Conservation (phyloP, 2,113 vertebrate species). For the Cyphomyrus plagiostoma region DNA sequence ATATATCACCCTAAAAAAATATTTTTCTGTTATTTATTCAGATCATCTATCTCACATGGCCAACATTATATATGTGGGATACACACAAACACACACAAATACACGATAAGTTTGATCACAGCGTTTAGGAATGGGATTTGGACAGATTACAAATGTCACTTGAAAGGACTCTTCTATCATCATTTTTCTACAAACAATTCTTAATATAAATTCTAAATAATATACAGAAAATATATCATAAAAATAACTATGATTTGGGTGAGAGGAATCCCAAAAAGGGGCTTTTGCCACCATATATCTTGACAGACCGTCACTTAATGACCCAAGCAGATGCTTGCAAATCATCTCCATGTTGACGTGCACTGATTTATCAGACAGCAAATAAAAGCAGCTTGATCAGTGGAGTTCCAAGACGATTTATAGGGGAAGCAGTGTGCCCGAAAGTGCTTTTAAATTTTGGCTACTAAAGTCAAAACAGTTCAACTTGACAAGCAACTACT, state of each 20-base stretch:
- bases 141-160: neutral
- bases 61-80: neutral
- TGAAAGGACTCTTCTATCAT: neutral
- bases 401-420: neutral
- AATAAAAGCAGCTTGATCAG: neutral
- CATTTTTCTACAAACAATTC: neutral
- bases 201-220: neutral
- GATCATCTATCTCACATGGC: neutral
- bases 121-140: neutral
- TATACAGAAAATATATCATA: neutral
- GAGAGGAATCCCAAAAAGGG: neutral
- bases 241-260: neutral
- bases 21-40: neutral
- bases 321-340: neutral
- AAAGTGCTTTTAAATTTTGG: neutral
- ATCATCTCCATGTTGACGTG: neutral
- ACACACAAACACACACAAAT: neutral
- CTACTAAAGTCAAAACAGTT: slow-evolving; percentile 1
- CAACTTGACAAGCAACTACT: neutral
- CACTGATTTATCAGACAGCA: neutral
- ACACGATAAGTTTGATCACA: neutral
- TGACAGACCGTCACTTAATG: neutral
- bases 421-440: neutral
- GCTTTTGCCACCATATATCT: neutral
- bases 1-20: neutral